These are phyloP conservation scores for Phylloscopus collybita DNA, from an alignment of 2,797 vertebrate species.

Conservation along the genomic window DNA sequence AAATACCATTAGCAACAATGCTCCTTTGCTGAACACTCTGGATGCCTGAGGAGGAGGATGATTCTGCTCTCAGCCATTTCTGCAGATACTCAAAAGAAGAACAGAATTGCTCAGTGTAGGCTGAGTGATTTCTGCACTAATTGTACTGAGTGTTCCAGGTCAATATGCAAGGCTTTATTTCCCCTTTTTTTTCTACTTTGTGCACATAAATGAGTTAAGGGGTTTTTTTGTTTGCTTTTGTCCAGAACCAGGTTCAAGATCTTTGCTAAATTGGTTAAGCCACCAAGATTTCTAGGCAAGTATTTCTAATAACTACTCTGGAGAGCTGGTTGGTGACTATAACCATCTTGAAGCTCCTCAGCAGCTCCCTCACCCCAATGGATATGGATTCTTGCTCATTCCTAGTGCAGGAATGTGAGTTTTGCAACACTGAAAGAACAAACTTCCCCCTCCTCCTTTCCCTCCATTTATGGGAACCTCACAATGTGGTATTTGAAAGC, in stretches of 20 bases:
- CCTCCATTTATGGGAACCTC: not conserved
- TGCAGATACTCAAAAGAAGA: not conserved
- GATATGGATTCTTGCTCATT: not conserved
- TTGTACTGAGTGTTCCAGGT: rapidly evolving
- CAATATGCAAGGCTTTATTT: not conserved
- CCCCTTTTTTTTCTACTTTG: not conserved
- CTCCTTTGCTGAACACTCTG: not conserved
- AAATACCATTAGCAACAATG: not conserved
- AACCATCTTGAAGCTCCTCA: rapidly evolving
- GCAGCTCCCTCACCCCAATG: not conserved
- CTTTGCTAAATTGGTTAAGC: not conserved
- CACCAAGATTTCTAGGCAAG: not conserved
- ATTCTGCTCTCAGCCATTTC: not conserved
- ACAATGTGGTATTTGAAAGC: not conserved
- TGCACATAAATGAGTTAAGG: not conserved
- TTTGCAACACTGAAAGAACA: not conserved
- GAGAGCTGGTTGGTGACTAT: not conserved
- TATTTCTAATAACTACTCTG: not conserved
- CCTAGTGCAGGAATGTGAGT: not conserved
- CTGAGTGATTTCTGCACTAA: not conserved
- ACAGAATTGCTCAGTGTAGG: not conserved
- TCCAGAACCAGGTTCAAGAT: not conserved
- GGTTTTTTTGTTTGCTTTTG: not conserved
- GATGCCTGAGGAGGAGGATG: not conserved
- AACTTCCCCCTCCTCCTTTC: not conserved